These are phyloP conservation scores for Sebastes oblongus DNA, from an alignment of 2,797 vertebrate species.

Conservation along the genomic window DNA sequence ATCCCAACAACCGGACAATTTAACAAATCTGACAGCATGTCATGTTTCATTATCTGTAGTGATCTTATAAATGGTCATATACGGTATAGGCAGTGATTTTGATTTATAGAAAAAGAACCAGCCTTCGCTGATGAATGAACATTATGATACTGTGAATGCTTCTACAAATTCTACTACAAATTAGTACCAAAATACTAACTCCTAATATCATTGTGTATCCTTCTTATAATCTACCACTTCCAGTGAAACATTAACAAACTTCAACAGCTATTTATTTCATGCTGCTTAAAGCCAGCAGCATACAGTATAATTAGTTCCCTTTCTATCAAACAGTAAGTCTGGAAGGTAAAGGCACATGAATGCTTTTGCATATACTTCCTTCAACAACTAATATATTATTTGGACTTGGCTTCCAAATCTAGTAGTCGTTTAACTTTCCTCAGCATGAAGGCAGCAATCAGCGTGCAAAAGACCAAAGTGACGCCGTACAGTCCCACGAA, in stretches of 20 bases:
- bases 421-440: constrained; percentile 78
- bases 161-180: neutral
- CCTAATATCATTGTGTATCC: neutral
- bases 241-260: too few species aligned
- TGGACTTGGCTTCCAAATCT: constrained; percentile 66
- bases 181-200: neutral
- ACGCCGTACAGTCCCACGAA: constrained; percentile 80
- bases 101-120: neutral
- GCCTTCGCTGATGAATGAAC: neutral
- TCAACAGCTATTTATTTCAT: neutral
- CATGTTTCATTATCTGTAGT: neutral
- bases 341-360: constrained; percentile 17
- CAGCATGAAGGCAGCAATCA: constrained; percentile 80
- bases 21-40: neutral
- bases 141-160: neutral
- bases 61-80: neutral
- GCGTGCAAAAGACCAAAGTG: constrained; percentile 70
- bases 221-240: neutral
- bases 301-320: neutral
- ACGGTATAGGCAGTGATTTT: neutral
- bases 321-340: neutral
- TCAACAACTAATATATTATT: constrained; percentile 17
- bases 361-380: neutral
- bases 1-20: too few species aligned
- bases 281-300: neutral